Base-by-base conservation (phyloP, 2,797 vertebrate species). In the Chlorospingus semifuscus region DNA sequence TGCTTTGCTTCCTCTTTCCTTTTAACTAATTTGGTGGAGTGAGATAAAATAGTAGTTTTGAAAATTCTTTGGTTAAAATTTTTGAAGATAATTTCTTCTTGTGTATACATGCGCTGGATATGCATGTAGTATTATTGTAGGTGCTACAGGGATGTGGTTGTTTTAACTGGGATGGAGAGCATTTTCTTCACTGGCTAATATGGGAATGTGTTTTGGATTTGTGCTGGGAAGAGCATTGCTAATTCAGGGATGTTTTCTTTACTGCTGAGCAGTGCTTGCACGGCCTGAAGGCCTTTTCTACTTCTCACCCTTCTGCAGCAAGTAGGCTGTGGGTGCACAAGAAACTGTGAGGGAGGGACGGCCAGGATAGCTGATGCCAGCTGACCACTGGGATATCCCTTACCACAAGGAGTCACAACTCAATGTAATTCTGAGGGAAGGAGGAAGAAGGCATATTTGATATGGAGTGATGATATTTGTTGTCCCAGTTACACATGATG, bases 31-130 rank as follows among this genome's bases (percentile, higher is more conserved):
- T 56, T 66, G 3, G 14, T 21, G 9, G 23, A 50, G 12, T 21
- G 29, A 57, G n/a, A 26, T 5, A 21, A 30, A 68, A 18, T 47
- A 37, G 8, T 9, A 21, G 22, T 15, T 64, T 71, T 83, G 53
- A 80, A 81, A 75, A 64, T 36, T 32, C 8, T 83, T 8, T 18
- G 53, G 20, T 81, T 56, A 46, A 42, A 49, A 4, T 63, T 77
- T 80, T 75, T 7, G 57, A 61, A 49, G 11, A 5, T 6, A 15
- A 9, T 24, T 66, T 66, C 4, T 55, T 68, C 19, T 36, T 72
- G 19, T 42, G 14, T 22, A 2, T n/a, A 4, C 2, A 0, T 19
- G 15, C 49, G 23, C 19, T 80, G 11, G 16, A 24, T 1, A 4
- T 15, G 3, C 34, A 15, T 42, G 8, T 56, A 0, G n/a, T 64